Evolutionary conservation across 2,797 vertebrate genomes (phyloP), one percentile per base, ranked within the genome.

Genomic region (Myiotriccus ornatus): DNA sequence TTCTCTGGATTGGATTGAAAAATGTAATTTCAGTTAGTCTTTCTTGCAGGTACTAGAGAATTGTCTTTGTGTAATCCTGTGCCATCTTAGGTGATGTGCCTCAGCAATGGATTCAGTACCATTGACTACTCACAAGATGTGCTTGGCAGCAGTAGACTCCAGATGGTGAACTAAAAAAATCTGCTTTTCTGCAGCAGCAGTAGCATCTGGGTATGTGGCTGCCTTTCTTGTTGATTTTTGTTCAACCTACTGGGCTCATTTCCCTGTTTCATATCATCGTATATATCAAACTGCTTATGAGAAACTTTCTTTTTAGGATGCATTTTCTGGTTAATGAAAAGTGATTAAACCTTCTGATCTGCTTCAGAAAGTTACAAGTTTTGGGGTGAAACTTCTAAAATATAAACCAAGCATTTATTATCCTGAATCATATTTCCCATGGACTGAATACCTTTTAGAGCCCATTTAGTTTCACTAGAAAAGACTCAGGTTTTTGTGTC

Each of bases 91-190:
- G 81, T 77, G 81, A 84, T 56, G 21, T 85, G 83, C 27, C 70
- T 87, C 57, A 70, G 86, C 41, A 55, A 34, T 82, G 76, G 68
- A 59, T 89, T 92, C 44, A 56, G 86, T 75, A 60, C 39, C 30
- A 34, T 1, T 75, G 73, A 84, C 60, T 75, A 88, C 87, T 94
- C 49, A 83, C 47, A 86, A 86, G 90, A 91, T 84, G 41, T 87
- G 47, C 27, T 94, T 96, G 94, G 94, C 95, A 95, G 62, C 70
- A 75, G 35, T 35, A 87, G 35, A 16, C 28, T 87, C 80, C 96
- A 97, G 97, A 96, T 95, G 93, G 93, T 80, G 79, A 89, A 55
- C 88, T 91, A 57, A 76, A 91, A 83, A 95, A n/a, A 77, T 19
- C 68, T 90, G 68, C 24, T 89, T 88, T 87, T 59, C 71, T 85